phyloP scores from a whole-genome alignment of 2,797 vertebrate species.

The Sebastiscus tertius region DNA sequence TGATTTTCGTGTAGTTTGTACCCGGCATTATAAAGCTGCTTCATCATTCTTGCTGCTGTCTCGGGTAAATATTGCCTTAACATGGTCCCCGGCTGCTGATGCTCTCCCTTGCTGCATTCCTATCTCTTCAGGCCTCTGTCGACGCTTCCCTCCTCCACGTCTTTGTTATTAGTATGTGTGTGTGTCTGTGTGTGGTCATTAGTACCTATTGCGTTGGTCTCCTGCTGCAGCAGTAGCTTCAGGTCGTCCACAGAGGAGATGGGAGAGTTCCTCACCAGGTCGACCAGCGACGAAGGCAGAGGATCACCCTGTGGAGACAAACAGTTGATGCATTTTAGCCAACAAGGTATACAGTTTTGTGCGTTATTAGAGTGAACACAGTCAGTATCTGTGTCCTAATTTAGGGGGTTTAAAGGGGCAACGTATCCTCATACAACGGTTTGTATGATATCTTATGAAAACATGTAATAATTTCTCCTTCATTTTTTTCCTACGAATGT shows the following conservation, averaged over 20 bases:
- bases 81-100: slow-evolving; percentile 32
- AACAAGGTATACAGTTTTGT: too few relatives aligned
- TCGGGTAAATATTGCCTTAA: slow-evolving; percentile 60
- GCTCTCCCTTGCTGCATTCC: slow-evolving; percentile 56
- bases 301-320: slow-evolving; percentile 86
- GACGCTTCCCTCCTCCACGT: slow-evolving; percentile 50
- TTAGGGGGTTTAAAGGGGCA: too few relatives aligned
- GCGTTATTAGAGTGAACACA: too few relatives aligned
- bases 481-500: too few relatives aligned
- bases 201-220: slow-evolving; percentile 91
- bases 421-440: too few relatives aligned
- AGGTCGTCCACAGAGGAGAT: slow-evolving; percentile 92
- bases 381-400: too few relatives aligned
- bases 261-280: slow-evolving; percentile 88
- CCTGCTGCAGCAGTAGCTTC: slow-evolving; percentile 87
- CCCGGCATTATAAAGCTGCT: background rate
- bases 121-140: slow-evolving; percentile 40
- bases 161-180: slow-evolving; percentile 30
- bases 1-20: too few relatives aligned
- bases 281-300: slow-evolving; percentile 89
- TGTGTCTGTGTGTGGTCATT: slow-evolving; percentile 15
- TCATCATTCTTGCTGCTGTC: slow-evolving; percentile 40
- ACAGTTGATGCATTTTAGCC: background rate
- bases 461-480: too few relatives aligned
- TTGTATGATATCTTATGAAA: too few relatives aligned